These are phyloP conservation scores for Halcyon senegalensis DNA, from an alignment of 2,113 vertebrate genomes.

Conservation along the genomic window DNA sequence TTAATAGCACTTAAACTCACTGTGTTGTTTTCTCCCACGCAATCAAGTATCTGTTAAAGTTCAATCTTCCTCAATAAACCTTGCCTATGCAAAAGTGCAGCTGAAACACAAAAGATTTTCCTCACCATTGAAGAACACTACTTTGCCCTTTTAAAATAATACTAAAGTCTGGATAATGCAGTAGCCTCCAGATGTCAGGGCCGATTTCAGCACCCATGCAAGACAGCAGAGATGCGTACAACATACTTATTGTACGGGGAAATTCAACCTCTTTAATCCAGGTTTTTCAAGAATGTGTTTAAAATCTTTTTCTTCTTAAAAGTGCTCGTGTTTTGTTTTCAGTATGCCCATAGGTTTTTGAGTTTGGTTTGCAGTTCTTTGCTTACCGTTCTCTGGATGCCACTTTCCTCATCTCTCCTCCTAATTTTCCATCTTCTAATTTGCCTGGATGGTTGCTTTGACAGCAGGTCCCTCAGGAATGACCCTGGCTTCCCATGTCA, in stretches of 20 bases:
- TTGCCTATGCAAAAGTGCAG: background rate
- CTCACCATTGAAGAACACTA: background rate
- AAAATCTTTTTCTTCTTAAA: background rate
- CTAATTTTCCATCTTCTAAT: conserved; percentile 28
- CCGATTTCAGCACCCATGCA: background rate
- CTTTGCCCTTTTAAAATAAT: background rate
- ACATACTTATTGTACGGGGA: background rate
- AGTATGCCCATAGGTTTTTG: background rate
- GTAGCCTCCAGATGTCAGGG: background rate
- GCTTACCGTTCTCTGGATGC: background rate
- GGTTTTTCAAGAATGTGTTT: background rate
- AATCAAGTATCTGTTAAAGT: background rate
- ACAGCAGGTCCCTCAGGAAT: conserved; percentile 14
- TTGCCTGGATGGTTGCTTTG: conserved; percentile 19
- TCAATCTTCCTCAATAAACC: background rate
- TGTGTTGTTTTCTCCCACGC: background rate
- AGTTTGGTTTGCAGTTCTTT: background rate
- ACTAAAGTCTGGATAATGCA: background rate
- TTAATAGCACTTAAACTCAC: background rate
- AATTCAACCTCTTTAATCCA: background rate
- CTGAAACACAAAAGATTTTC: background rate
- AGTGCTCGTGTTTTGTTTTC: background rate
- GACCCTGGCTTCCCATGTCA: conserved; percentile 17
- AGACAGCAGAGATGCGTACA: background rate
- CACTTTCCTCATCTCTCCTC: background rate